phyloP scores from a whole-genome alignment of 2,113 vertebrate genomes.

The Galeopterus variegatus region DNA sequence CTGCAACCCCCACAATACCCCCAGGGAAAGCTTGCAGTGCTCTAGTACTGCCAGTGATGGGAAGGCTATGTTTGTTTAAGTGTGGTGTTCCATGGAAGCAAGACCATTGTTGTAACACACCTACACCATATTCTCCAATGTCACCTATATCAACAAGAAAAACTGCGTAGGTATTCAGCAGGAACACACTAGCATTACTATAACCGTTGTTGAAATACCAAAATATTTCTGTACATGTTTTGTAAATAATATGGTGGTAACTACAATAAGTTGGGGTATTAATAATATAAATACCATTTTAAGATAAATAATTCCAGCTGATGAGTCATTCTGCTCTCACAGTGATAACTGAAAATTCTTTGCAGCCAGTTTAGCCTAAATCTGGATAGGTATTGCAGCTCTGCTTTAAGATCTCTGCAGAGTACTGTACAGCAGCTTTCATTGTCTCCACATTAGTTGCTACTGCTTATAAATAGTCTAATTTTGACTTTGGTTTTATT shows the following conservation, averaged over 20 bases:
- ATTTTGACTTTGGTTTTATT: background rate
- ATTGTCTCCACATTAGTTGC: background rate
- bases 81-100: background rate
- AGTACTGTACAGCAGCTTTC: background rate
- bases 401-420: background rate
- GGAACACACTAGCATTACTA: background rate
- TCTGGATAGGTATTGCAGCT: background rate
- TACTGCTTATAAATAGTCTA: background rate
- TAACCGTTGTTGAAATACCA: background rate
- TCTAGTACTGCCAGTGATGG: background rate
- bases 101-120: background rate
- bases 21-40: background rate
- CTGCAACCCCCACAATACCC: too few relatives aligned
- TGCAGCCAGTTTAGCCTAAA: background rate
- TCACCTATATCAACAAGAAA: background rate
- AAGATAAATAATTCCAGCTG: background rate
- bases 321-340: background rate
- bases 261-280: background rate
- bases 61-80: background rate
- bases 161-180: background rate
- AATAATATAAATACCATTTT: background rate
- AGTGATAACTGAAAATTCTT: background rate
- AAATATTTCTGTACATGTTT: background rate
- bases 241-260: background rate
- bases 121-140: background rate